Percentiles rank a stretch among this genome's conserved stretches.
phyloP scores from a whole-genome alignment of 2,888 invertebrate genomes.

The Philereme vetulata region DNA sequence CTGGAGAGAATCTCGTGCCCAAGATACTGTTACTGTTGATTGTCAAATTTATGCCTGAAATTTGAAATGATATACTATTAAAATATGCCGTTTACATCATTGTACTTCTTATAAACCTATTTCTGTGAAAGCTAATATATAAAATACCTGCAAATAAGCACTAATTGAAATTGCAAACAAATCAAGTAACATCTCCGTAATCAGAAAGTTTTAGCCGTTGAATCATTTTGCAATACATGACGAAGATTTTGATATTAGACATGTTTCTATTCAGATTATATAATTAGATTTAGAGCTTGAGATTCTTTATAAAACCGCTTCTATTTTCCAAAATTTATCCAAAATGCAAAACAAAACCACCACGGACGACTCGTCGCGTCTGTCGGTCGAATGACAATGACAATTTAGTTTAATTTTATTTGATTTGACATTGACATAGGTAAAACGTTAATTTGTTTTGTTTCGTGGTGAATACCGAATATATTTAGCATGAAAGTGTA shows the following conservation, averaged over 20 bases:
- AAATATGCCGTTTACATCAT: neutral
- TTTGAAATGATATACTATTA: neutral
- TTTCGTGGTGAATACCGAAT: neutral
- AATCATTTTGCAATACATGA: neutral
- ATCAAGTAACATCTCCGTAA: conserved; percentile 17
- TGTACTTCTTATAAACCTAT: too few relatives aligned
- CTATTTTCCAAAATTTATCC: too few relatives aligned
- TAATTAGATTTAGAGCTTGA: neutral
- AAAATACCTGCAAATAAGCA: neutral
- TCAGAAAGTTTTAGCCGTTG: conserved; percentile 2
- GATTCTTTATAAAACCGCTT: too few relatives aligned
- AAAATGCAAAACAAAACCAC: too few relatives aligned
- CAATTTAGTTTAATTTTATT: too few relatives aligned
- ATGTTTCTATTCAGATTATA: neutral
- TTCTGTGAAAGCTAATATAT: neutral
- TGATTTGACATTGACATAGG: neutral
- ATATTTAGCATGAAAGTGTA: conserved; percentile 4
- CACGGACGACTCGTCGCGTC: too few relatives aligned
- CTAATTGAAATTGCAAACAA: neutral
- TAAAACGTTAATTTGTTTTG: neutral
- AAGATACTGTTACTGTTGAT: conserved; percentile 74
- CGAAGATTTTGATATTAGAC: neutral
- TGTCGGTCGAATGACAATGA: too few relatives aligned
- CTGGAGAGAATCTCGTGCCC: conserved; percentile 71
- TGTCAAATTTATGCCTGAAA: conserved; percentile 85